Conservation (phyloP, 2,113 vertebrate species). For the Stomatorhinus ivindoensis region DNA sequence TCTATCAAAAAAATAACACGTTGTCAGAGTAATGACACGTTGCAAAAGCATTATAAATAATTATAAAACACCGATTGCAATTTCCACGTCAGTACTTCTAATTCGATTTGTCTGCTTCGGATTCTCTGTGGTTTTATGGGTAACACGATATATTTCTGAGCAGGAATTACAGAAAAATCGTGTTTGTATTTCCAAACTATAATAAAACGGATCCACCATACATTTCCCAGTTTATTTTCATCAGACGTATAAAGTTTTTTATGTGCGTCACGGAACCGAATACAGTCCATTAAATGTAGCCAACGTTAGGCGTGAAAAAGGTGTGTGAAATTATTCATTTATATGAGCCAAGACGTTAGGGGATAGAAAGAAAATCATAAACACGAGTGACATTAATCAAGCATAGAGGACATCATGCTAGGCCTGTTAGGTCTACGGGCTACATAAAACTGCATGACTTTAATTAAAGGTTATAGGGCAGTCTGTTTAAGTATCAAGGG, state of each 20-base stretch:
- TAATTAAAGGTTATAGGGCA: not conserved
- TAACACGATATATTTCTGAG: not conserved
- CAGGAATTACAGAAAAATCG: not conserved
- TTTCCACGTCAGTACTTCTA: not conserved
- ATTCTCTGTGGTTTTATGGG: not conserved
- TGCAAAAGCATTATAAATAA: not conserved
- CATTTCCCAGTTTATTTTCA: not conserved
- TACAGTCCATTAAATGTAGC: not conserved
- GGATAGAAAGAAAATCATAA: not conserved
- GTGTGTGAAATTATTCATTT: not conserved
- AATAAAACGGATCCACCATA: not conserved
- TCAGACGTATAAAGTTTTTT: not conserved
- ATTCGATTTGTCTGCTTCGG: not conserved
- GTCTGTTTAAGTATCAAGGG: not conserved
- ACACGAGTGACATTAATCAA: not conserved
- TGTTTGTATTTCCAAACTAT: not conserved
- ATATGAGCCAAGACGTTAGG: not conserved
- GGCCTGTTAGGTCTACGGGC: not conserved
- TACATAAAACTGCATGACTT: not conserved
- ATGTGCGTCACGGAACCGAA: not conserved
- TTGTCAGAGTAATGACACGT: not conserved
- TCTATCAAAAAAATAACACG: not conserved
- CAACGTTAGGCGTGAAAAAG: not conserved
- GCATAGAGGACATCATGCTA: not conserved
- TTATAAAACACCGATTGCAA: not conserved